Percentiles rank a stretch among this genome's conserved stretches.
Evolutionary conservation across 1,140 invertebrate genomes (phyloP).

Genomic region (Vollenhovia emeryi): DNA sequence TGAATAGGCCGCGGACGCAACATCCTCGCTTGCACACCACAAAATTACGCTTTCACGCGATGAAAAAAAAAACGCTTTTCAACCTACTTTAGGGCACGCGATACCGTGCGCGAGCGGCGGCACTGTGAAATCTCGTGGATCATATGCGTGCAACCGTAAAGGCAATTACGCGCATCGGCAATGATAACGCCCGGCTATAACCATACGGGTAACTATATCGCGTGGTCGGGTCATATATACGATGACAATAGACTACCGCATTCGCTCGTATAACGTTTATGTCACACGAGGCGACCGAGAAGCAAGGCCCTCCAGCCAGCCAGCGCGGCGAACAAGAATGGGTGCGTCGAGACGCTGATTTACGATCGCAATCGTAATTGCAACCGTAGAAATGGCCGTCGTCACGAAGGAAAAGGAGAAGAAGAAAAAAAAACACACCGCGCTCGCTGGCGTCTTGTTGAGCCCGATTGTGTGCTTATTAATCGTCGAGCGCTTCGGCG

Average conservation of each 20-base stretch:
- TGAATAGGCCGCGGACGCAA: background rate
- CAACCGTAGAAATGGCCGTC: constrained; percentile 16
- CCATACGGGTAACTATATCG: constrained; percentile 70
- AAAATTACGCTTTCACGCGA: background rate
- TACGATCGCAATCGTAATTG: constrained; percentile 39
- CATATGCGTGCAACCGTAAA: constrained; percentile 63
- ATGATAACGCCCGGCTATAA: constrained; percentile 69
- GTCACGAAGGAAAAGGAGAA: background rate
- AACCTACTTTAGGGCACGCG: background rate
- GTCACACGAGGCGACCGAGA: constrained; percentile 37
- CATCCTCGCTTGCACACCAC: background rate
- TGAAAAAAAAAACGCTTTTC: background rate
- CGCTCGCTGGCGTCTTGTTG: background rate
- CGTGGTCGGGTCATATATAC: constrained; percentile 50
- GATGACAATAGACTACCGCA: constrained; percentile 16
- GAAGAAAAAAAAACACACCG: background rate
- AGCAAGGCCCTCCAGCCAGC: background rate
- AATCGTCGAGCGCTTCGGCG: constrained; percentile 19
- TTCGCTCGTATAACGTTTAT: constrained; percentile 60
- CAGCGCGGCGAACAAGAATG: background rate
- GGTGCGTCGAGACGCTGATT: constrained; percentile 11
- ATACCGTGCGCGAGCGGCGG: background rate
- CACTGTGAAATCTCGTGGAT: constrained; percentile 12
- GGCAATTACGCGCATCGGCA: constrained; percentile 65
- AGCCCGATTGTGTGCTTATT: constrained; percentile 22